phyloP scores from a whole-genome alignment of 1,140 invertebrate genomes.

The Manduca sexta region DNA sequence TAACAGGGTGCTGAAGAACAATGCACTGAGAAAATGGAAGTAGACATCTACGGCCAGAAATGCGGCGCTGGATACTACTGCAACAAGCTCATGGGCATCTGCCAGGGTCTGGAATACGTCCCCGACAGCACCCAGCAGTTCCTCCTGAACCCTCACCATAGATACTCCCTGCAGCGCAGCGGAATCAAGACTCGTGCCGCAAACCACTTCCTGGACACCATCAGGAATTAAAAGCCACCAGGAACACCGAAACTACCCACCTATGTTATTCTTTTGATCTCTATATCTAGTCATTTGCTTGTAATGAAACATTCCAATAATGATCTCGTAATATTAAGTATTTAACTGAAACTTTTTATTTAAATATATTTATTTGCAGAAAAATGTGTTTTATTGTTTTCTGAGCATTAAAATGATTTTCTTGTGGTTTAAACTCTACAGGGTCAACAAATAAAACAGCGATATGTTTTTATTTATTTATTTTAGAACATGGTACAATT shows the following conservation, averaged over 20 bases:
- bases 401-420: no score
- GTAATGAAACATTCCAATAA: no score
- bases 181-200: slow-evolving; percentile 2
- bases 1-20: slow-evolving; percentile 48
- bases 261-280: slow-evolving; percentile 3
- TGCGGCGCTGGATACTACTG: slow-evolving; percentile 52
- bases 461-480: no score
- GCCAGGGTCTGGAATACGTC: slow-evolving; percentile 36
- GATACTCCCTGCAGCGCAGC: slow-evolving; percentile 18
- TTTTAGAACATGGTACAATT: no score
- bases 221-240: slow-evolving; percentile 2
- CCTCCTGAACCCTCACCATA: slow-evolving; percentile 24
- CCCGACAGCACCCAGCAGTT: slow-evolving; percentile 32
- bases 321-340: no score
- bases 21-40: slow-evolving; percentile 52
- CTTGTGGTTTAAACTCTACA: no score
- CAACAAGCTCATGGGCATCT: slow-evolving; percentile 36
- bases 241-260: neutral
- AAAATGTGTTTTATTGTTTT: no score
- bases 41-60: slow-evolving; percentile 45
- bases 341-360: no score
- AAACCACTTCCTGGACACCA: slow-evolving; percentile 1
- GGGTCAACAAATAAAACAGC: no score
- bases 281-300: slow-evolving; percentile 10
- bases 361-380: no score